These are phyloP conservation scores for Diaphora mendica DNA, from an alignment of 2,888 invertebrate species.

Conservation along the genomic window DNA sequence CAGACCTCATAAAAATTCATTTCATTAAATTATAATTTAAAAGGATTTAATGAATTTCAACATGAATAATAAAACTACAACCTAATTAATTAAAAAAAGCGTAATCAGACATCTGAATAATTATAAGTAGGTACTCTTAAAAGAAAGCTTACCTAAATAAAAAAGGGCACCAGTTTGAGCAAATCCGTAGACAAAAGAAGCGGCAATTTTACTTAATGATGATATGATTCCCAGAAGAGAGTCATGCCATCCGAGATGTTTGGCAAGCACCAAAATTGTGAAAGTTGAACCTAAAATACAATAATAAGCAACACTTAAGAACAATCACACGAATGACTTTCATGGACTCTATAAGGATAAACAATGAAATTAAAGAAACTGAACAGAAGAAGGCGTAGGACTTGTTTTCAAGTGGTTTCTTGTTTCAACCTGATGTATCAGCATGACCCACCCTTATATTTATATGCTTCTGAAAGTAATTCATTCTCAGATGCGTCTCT, in stretches of 20 bases:
- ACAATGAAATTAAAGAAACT: neutral
- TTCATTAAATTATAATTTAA: too few relatives aligned
- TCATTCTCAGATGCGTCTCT: neutral
- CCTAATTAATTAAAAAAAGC: too few relatives aligned
- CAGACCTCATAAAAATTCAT: too few relatives aligned
- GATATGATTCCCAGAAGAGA: conserved; percentile 93
- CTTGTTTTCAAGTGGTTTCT: neutral
- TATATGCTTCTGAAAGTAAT: neutral
- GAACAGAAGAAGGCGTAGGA: neutral
- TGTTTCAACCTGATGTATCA: neutral
- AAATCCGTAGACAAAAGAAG: conserved; percentile 93
- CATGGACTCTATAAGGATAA: neutral
- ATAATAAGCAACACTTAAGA: neutral
- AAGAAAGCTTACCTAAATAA: conserved; percentile 85
- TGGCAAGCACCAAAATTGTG: conserved; percentile 70
- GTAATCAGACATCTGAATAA: too few relatives aligned
- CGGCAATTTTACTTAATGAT: conserved; percentile 92
- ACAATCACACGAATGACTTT: neutral
- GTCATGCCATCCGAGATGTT: conserved; percentile 90
- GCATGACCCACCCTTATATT: too few relatives aligned
- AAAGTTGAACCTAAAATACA: conserved; percentile 71
- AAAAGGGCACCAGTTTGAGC: conserved; percentile 91
- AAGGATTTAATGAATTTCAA: too few relatives aligned
- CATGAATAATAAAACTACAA: too few relatives aligned
- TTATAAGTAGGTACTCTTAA: neutral